These are phyloP conservation scores for Xestobium rufovillosum DNA, from an alignment of 2,888 invertebrate species.

Conservation along the genomic window DNA sequence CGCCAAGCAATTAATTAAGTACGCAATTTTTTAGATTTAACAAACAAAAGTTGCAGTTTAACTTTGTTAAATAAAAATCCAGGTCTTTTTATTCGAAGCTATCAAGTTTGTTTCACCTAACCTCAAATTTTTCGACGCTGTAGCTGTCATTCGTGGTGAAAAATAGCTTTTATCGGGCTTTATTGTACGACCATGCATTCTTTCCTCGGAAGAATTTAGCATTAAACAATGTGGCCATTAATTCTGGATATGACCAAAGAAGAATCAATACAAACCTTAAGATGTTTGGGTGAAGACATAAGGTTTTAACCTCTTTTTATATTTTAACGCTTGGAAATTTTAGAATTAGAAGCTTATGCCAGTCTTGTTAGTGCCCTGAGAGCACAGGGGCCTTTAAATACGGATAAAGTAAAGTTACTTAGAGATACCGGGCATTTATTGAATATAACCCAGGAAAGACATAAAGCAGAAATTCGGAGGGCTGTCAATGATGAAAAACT, in stretches of 20 bases:
- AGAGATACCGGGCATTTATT: constrained; percentile 73
- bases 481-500: constrained; percentile 88
- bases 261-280: constrained; percentile 80
- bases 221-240: constrained; percentile 60
- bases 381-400: constrained; percentile 83
- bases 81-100: too few relatives aligned
- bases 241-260: constrained; percentile 78
- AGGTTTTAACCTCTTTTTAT: constrained; percentile 7
- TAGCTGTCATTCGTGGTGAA: too few relatives aligned
- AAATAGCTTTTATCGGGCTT: too few relatives aligned
- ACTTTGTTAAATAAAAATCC: too few relatives aligned
- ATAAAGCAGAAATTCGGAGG: constrained; percentile 84
- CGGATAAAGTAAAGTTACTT: constrained; percentile 75
- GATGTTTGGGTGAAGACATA: constrained; percentile 66
- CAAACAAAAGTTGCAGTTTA: too few relatives aligned
- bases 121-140: too few relatives aligned
- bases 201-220: too few relatives aligned
- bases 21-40: too few relatives aligned
- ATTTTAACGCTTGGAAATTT: constrained; percentile 29
- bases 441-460: constrained; percentile 84
- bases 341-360: constrained; percentile 89
- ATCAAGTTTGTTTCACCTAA: too few relatives aligned
- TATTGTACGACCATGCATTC: too few relatives aligned
- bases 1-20: too few relatives aligned
- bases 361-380: constrained; percentile 83